Evolutionary conservation across 2,797 vertebrate species (phyloP).

Genomic region (Chaunax sp.): DNA sequence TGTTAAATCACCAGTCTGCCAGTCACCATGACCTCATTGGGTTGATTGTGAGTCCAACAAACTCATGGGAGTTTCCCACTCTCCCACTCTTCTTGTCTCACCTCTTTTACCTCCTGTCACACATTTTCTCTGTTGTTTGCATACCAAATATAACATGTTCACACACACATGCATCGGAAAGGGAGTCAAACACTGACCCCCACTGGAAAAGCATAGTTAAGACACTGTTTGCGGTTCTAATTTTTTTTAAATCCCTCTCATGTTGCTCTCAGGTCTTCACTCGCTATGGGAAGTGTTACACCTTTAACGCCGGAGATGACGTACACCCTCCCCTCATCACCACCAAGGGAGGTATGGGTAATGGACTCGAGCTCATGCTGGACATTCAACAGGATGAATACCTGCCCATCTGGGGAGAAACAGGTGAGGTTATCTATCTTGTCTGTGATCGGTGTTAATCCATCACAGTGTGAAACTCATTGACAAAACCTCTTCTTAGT

Average conservation of each 20-base stretch:
- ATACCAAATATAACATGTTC: slow-evolving; percentile 5
- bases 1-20: slow-evolving; percentile 58
- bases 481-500: neutral
- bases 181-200: slow-evolving; percentile 72
- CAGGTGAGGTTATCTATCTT: slow-evolving; percentile 81
- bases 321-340: slow-evolving; percentile 88
- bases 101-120: slow-evolving; percentile 30
- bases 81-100: slow-evolving; percentile 11
- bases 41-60: slow-evolving; percentile 57
- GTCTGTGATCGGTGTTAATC: neutral
- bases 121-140: slow-evolving; percentile 14
- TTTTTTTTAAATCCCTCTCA: neutral
- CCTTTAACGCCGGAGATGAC: slow-evolving; percentile 92
- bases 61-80: slow-evolving; percentile 30
- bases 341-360: slow-evolving; percentile 96
- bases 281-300: slow-evolving; percentile 98
- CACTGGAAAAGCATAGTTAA: slow-evolving; percentile 57
- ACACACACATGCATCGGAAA: slow-evolving; percentile 21
- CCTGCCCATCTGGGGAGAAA: slow-evolving; percentile 97
- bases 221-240: neutral
- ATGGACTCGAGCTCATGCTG: slow-evolving; percentile 97
- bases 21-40: slow-evolving; percentile 50
- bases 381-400: slow-evolving; percentile 99
- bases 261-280: slow-evolving; percentile 89
- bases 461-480: slow-evolving; percentile 4